phyloP scores from a whole-genome alignment of 2,888 invertebrate species.

The Cephus sareptanus region DNA sequence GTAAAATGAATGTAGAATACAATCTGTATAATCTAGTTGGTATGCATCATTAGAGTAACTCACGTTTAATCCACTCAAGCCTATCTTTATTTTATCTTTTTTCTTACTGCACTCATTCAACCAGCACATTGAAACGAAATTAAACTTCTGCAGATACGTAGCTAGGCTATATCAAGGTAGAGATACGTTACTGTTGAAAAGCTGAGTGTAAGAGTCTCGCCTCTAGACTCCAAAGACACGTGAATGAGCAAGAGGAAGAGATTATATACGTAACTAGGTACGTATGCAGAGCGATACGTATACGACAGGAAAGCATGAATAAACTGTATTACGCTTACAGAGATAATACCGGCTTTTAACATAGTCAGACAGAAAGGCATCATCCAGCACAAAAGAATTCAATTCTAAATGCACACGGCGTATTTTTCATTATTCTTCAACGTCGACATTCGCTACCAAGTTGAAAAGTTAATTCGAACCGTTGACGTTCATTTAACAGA shows the following conservation, averaged over 20 bases:
- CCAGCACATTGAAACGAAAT: not conserved
- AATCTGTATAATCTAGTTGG: not conserved
- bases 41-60: not conserved
- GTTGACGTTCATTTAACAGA: not conserved
- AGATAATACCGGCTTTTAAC: slow-evolving; percentile 32
- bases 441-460: not conserved
- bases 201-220: not conserved
- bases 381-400: slow-evolving; percentile 1
- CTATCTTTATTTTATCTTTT: not conserved
- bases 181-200: not conserved
- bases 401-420: not conserved
- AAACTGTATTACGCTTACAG: slow-evolving; percentile 33
- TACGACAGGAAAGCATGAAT: slow-evolving; percentile 32
- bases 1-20: not conserved
- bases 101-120: not conserved
- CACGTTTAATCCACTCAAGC: not conserved
- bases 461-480: not conserved
- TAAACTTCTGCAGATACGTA: not conserved
- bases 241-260: slow-evolving; percentile 17
- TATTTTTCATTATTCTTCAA: not conserved
- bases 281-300: not conserved
- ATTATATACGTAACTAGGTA: not conserved
- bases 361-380: slow-evolving; percentile 10
- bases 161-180: not conserved
- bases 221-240: slow-evolving; percentile 15